Base-by-base conservation (phyloP, 2,797 vertebrate species). In the Knipowitschia caucasica region DNA sequence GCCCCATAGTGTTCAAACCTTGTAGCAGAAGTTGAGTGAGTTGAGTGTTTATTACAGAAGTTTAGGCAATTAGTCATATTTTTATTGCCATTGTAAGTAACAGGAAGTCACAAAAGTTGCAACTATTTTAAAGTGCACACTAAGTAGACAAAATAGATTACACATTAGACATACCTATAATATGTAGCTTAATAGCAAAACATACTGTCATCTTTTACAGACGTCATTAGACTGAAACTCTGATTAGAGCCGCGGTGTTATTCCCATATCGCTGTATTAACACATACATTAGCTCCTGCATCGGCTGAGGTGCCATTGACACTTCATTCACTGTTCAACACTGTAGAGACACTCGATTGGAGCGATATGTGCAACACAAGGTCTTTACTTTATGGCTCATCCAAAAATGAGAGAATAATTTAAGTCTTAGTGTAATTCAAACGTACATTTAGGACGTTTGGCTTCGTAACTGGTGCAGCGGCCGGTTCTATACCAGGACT, bases 211-310 rank as follows among this genome's bases (percentile, higher is more conserved):
- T 20, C 52, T 39, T n/a, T 58, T 14, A 42, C 21, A 8, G 40
- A 49, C 35, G 34, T 57, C 4, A 55, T 67, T 76, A 53, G 57
- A 56, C 49, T 61, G 17, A 58, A 67, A 67, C 25, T 44, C 10
- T 42, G 20, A 69, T 53, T 39, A 40, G 50, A 47, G 60, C 52
- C 56, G 18, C 31, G 51, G 33, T 9, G 44, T 33, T 36, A 49
- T 62, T 68, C 50, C 24, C 30, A 21, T 26, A 44, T 50, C 36
- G 24, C 35, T 56, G 31, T 18, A 39, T 38, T 18, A 39, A 65
- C 52, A 72, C 62, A 18, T 75, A 50, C 27, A 53, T 56, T 42
- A 50, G 44, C 62, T 65, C 55, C 26, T 36, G 50, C 47, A 56
- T 54, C 39, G 42, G 49, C 40, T 21, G 33, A 24, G 29, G 30